A percentile compares a stretch with the other conserved stretches of the same genome.
Conservation (phyloP, 2,888 invertebrate species). For the Tridacna crocea region DNA sequence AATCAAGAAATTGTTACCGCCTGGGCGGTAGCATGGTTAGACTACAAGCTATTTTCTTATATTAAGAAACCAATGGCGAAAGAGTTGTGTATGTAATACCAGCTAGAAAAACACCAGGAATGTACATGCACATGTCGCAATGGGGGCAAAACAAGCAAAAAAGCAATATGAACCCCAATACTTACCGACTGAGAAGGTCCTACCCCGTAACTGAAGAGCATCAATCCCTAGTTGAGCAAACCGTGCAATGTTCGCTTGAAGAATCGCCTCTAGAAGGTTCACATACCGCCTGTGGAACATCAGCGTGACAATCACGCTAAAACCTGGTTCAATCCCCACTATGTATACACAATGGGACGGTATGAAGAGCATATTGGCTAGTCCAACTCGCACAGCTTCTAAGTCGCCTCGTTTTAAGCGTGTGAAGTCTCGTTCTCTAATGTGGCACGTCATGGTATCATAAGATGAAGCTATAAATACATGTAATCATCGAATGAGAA, state of each 20-base stretch:
- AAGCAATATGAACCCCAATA: neutral
- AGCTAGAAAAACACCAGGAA: too few relatives aligned
- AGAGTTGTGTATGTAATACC: too few relatives aligned
- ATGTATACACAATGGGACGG: slow-evolving; percentile 39
- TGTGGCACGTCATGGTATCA: slow-evolving; percentile 36
- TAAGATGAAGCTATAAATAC: slow-evolving; percentile 39
- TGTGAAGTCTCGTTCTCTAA: slow-evolving; percentile 50
- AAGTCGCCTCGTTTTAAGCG: slow-evolving; percentile 38
- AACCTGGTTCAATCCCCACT: slow-evolving; percentile 51
- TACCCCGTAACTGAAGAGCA: slow-evolving; percentile 31
- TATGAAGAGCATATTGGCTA: slow-evolving; percentile 44
- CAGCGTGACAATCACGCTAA: slow-evolving; percentile 31
- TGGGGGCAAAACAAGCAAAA: too few relatives aligned
- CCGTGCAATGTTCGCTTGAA: slow-evolving; percentile 32
- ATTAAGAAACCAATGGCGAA: too few relatives aligned
- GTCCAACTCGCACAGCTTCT: slow-evolving; percentile 34
- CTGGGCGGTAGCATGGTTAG: too few relatives aligned
- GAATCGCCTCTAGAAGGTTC: slow-evolving; percentile 26
- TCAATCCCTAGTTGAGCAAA: slow-evolving; percentile 35
- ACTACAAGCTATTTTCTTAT: too few relatives aligned
- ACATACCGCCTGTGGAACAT: slow-evolving; percentile 43
- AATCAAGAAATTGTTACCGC: too few relatives aligned
- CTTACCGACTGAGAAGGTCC: slow-evolving; percentile 23
- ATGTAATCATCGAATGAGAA: too few relatives aligned
- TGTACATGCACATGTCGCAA: too few relatives aligned